Evolutionary conservation across 1,140 invertebrate genomes (phyloP).

Genomic region (Goniozus legneri): DNA sequence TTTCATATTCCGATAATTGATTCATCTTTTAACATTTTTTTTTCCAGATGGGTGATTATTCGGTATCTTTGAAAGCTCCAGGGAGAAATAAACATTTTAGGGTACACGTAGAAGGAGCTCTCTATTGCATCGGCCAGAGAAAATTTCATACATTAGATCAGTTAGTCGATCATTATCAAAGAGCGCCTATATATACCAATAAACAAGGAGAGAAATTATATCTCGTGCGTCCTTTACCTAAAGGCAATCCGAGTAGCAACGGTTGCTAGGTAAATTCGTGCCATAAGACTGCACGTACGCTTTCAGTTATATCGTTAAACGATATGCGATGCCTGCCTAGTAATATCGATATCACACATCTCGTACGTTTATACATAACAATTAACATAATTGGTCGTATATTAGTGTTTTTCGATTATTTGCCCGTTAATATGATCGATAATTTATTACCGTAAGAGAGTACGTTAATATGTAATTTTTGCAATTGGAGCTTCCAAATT

Average conservation of each 20-base stretch:
- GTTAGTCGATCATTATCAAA: slow-evolving; percentile 96
- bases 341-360: slow-evolving; percentile 43
- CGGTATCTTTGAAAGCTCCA: slow-evolving; percentile 95
- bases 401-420: slow-evolving; percentile 49
- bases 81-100: slow-evolving; percentile 98
- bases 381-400: slow-evolving; percentile 49
- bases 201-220: slow-evolving; percentile 92
- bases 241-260: slow-evolving; percentile 58
- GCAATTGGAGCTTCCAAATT: slow-evolving; percentile 41
- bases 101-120: slow-evolving; percentile 90
- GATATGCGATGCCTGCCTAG: slow-evolving; percentile 47
- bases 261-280: slow-evolving; percentile 48
- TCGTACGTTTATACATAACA: slow-evolving; percentile 51
- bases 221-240: slow-evolving; percentile 81
- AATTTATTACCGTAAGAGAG: slow-evolving; percentile 44
- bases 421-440: slow-evolving; percentile 36
- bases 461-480: slow-evolving; percentile 25
- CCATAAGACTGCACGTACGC: slow-evolving; percentile 30
- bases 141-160: slow-evolving; percentile 95
- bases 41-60: slow-evolving; percentile 93
- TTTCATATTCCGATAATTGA: background rate
- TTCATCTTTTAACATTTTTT: slow-evolving; percentile 12
- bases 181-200: slow-evolving; percentile 97
- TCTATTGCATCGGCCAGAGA: slow-evolving; percentile 96
- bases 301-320: slow-evolving; percentile 8